Conservation (phyloP, 2,113 vertebrate species). For the Pampusana beccarii region DNA sequence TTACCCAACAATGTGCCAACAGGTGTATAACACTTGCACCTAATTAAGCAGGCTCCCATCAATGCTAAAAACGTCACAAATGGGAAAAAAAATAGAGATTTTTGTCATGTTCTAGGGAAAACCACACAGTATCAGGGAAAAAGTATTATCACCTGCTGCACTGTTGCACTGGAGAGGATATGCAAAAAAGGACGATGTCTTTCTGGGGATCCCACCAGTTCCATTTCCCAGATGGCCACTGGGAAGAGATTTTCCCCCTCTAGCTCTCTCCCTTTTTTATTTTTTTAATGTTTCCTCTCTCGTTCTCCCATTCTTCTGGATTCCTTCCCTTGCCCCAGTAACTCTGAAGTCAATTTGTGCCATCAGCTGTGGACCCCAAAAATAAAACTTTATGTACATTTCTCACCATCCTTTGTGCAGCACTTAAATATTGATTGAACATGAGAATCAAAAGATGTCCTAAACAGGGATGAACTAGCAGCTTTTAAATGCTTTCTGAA, state of each 20-base stretch:
- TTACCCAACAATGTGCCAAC: neutral
- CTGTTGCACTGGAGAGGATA: neutral
- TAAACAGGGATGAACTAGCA: neutral
- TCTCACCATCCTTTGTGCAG: neutral
- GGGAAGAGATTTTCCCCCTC: neutral
- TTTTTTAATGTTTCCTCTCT: neutral
- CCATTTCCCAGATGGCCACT: neutral
- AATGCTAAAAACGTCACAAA: neutral
- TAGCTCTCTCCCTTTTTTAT: neutral
- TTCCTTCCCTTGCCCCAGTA: neutral
- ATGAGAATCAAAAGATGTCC: neutral
- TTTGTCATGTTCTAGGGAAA: neutral
- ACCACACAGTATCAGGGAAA: neutral
- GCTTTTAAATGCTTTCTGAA: neutral
- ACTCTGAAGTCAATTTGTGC: neutral
- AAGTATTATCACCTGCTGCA: neutral
- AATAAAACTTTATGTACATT: neutral
- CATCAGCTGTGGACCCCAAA: neutral
- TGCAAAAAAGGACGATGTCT: neutral
- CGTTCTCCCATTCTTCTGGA: neutral
- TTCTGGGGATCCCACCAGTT: neutral
- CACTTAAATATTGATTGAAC: neutral
- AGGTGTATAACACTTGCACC: neutral
- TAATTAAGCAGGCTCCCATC: neutral
- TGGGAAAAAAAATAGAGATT: neutral